These are phyloP conservation scores for Euleptes europaea DNA, from an alignment of 2,113 vertebrate genomes.

Conservation along the genomic window DNA sequence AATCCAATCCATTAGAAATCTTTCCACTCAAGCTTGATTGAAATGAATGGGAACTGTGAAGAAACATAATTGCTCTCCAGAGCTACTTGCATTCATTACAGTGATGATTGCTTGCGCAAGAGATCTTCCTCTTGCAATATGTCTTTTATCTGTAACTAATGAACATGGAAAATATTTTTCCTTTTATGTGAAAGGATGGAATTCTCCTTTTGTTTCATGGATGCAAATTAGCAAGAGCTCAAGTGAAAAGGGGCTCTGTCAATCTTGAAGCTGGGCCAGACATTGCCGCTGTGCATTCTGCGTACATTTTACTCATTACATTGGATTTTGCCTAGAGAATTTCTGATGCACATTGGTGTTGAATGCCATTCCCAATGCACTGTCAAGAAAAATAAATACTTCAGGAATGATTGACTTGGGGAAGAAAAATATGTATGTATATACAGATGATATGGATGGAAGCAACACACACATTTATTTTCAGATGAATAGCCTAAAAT, in stretches of 20 bases:
- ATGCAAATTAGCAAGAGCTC: not conserved
- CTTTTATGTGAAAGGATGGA: not conserved
- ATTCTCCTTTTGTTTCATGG: not conserved
- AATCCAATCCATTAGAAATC: not conserved
- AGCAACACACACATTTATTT: constrained; percentile 33
- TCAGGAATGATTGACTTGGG: constrained; percentile 23
- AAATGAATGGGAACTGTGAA: not conserved
- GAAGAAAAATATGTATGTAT: not conserved
- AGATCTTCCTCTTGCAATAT: not conserved
- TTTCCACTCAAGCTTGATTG: not conserved
- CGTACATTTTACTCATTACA: constrained; percentile 29
- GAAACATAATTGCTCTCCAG: not conserved
- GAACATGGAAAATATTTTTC: not conserved
- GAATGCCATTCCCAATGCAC: constrained; percentile 31
- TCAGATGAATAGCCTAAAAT: constrained; percentile 42
- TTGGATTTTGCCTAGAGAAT: constrained; percentile 39
- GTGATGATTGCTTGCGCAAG: not conserved
- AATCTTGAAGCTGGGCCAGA: not conserved
- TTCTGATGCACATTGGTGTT: constrained; percentile 28
- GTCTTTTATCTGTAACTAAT: not conserved
- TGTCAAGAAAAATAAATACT: constrained; percentile 43
- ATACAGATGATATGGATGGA: constrained; percentile 30
- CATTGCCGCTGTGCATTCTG: not conserved
- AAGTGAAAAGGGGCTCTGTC: not conserved
- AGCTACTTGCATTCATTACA: not conserved